Evolutionary conservation across 92 coral and sea anemone species (phyloP).

Genomic region (Blastomussa wellsi): DNA sequence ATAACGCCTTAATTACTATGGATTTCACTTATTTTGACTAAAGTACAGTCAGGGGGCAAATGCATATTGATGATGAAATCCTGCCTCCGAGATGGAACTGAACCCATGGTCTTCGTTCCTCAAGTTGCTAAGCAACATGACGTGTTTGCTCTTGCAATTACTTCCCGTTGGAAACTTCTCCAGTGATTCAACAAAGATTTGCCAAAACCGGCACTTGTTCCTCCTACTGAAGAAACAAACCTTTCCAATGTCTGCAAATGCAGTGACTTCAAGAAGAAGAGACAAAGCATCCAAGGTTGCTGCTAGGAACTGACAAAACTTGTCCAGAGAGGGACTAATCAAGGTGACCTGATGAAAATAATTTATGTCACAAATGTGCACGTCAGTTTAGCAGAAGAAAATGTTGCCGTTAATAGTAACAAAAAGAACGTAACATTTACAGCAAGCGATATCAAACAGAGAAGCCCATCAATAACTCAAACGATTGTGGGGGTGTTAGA

Average conservation of each 20-base stretch:
- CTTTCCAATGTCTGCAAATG: slow-evolving; percentile 93
- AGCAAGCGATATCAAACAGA: background rate
- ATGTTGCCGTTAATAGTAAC: background rate
- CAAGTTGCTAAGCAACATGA: too few relatives aligned
- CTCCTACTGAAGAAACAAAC: slow-evolving; percentile 31
- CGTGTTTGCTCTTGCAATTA: too few relatives aligned
- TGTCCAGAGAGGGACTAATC: slow-evolving; percentile 67
- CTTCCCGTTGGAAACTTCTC: too few relatives aligned
- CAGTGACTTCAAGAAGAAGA: slow-evolving; percentile 79
- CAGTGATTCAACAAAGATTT: too few relatives aligned
- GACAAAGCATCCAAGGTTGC: slow-evolving; percentile 77
- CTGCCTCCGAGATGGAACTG: too few relatives aligned
- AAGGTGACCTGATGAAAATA: slow-evolving; percentile 60
- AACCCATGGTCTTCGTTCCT: too few relatives aligned
- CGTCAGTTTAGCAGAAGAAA: background rate
- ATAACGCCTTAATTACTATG: too few relatives aligned
- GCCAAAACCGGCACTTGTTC: too few relatives aligned
- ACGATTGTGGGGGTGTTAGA: too few relatives aligned
- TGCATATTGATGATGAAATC: too few relatives aligned
- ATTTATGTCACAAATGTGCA: background rate
- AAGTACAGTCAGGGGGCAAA: too few relatives aligned
- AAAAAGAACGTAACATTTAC: background rate
- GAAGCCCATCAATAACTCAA: background rate
- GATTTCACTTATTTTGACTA: too few relatives aligned
- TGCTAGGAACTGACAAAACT: slow-evolving; percentile 77